Evolutionary conservation across 2,113 vertebrate genomes (phyloP).

Genomic region (Myocastor coypus): DNA sequence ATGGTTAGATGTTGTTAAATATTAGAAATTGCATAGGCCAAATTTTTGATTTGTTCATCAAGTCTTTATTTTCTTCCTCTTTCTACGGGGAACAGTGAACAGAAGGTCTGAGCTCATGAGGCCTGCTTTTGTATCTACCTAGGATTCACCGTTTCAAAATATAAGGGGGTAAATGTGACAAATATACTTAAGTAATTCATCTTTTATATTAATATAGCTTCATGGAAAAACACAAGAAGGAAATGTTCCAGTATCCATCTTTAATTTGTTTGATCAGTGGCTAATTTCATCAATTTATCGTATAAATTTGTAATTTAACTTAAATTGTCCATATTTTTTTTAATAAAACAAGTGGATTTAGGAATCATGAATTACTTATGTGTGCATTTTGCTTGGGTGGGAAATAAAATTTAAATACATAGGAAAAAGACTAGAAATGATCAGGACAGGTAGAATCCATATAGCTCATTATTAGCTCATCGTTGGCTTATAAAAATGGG

Average conservation of each 20-base stretch:
- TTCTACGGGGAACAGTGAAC: background rate
- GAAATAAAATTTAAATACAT: conserved; percentile 46
- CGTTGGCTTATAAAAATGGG: background rate
- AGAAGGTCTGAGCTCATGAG: background rate
- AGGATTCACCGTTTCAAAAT: background rate
- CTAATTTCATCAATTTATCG: background rate
- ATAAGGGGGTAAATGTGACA: background rate
- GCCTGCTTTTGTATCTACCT: background rate
- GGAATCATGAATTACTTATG: background rate
- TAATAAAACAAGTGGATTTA: conserved; percentile 10
- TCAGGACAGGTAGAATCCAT: background rate
- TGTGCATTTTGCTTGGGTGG: background rate
- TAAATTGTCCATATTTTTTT: background rate
- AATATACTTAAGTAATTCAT: background rate
- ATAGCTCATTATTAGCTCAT: conserved; percentile 25
- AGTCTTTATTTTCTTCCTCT: background rate
- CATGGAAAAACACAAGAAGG: background rate
- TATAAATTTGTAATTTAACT: conserved; percentile 8
- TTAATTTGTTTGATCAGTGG: background rate
- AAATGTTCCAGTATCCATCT: background rate
- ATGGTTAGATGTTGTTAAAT: background rate
- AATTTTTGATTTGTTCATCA: too few species aligned
- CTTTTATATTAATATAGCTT: background rate
- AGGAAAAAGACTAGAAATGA: background rate
- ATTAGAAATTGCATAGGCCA: background rate